These are phyloP conservation scores for Empidonax traillii DNA, from an alignment of 2,113 vertebrate species.

Conservation along the genomic window DNA sequence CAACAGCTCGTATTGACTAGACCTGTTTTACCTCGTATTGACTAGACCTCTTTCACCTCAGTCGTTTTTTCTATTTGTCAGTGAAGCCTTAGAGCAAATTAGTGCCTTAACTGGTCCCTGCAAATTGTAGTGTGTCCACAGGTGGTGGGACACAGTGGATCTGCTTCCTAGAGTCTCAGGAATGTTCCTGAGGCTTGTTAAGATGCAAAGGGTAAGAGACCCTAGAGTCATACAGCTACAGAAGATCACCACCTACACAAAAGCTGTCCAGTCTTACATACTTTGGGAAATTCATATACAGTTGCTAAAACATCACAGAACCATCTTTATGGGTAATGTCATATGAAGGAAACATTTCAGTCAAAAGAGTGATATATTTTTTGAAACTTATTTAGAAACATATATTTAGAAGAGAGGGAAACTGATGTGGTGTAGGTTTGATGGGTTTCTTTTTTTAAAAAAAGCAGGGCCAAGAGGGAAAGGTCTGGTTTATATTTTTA, in stretches of 20 bases:
- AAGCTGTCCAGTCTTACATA: background rate
- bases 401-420: background rate
- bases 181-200: background rate
- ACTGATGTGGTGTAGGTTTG: background rate
- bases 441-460: background rate
- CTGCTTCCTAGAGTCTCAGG: background rate
- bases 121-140: background rate
- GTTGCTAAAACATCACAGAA: background rate
- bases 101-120: background rate
- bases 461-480: background rate
- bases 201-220: background rate
- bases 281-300: background rate
- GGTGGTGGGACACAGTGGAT: background rate
- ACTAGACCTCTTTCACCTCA: background rate
- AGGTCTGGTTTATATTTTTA: background rate
- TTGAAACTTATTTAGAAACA: background rate
- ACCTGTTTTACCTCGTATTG: background rate
- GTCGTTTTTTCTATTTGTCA: background rate
- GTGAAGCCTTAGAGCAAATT: background rate
- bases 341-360: background rate
- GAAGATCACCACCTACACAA: background rate
- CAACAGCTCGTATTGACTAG: background rate
- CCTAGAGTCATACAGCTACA: background rate
- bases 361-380: background rate
- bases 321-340: background rate